These are phyloP conservation scores for Hucho hucho DNA, from an alignment of 2,113 vertebrate genomes.

Conservation along the genomic window DNA sequence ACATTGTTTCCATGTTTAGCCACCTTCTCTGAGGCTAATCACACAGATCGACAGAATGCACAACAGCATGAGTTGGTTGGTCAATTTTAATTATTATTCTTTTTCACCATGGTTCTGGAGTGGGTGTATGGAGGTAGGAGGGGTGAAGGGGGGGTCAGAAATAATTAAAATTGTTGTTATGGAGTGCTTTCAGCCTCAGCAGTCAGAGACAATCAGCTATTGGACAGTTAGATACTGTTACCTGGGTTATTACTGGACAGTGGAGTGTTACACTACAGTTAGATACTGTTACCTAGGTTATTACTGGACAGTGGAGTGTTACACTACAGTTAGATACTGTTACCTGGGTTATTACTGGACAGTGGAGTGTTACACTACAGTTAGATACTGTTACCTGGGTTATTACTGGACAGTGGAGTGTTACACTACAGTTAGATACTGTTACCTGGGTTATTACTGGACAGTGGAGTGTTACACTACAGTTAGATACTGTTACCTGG, in stretches of 20 bases:
- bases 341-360: not conserved
- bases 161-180: slow-evolving; percentile 60
- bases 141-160: slow-evolving; percentile 46
- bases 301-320: too few relatives aligned
- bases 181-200: slow-evolving; percentile 50
- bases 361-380: too few relatives aligned
- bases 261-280: too few relatives aligned
- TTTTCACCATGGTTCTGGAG: slow-evolving; percentile 30
- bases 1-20: slow-evolving; percentile 8
- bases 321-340: not conserved
- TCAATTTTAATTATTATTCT: slow-evolving; percentile 61
- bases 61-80: slow-evolving; percentile 50
- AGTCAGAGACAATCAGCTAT: slow-evolving; percentile 49
- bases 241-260: too few relatives aligned
- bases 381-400: too few relatives aligned
- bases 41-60: slow-evolving; percentile 58
- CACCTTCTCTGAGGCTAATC: slow-evolving; percentile 42
- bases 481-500: too few relatives aligned
- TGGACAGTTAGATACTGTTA: slow-evolving; percentile 13
- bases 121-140: not conserved
- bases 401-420: too few relatives aligned
- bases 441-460: too few relatives aligned
- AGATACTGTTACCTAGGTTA: too few relatives aligned
- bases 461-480: too few relatives aligned
- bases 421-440: too few relatives aligned